Percentiles rank a stretch among this genome's conserved stretches.
Conservation (phyloP, 2,888 invertebrate species). For the Dromius quadrimaculatus region DNA sequence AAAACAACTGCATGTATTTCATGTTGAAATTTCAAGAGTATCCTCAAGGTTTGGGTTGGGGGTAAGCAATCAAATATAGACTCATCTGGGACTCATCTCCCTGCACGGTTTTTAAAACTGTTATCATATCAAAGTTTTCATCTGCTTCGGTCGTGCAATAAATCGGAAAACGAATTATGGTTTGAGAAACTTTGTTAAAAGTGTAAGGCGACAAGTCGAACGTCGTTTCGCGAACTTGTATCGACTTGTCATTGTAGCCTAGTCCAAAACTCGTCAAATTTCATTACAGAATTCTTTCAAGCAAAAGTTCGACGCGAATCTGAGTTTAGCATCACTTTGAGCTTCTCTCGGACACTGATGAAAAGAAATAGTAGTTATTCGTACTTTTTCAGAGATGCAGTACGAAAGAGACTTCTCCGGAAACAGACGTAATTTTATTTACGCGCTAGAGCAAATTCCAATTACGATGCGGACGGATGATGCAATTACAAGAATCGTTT, state of each 20-base stretch:
- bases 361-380: constrained; percentile 39
- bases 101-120: constrained; percentile 48
- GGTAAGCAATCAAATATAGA: constrained; percentile 47
- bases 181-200: constrained; percentile 51
- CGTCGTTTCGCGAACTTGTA: constrained; percentile 30
- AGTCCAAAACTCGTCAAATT: constrained; percentile 49
- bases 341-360: constrained; percentile 38
- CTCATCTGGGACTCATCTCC: constrained; percentile 4
- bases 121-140: constrained; percentile 51
- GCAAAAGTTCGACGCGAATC: constrained; percentile 27
- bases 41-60: no score
- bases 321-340: constrained; percentile 32
- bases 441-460: constrained; percentile 43
- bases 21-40: no score
- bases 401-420: constrained; percentile 23
- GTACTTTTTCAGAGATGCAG: constrained; percentile 18
- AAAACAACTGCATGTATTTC: no score
- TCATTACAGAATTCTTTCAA: constrained; percentile 42
- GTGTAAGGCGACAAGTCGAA: constrained; percentile 25
- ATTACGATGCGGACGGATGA: constrained; percentile 40
- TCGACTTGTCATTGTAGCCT: constrained; percentile 46
- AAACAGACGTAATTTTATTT: constrained; percentile 45
- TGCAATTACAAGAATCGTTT: constrained; percentile 38
- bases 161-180: constrained; percentile 52
- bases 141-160: constrained; percentile 48